Conservation (phyloP, 2,113 vertebrate genomes). For the Zootoca vivipara region DNA sequence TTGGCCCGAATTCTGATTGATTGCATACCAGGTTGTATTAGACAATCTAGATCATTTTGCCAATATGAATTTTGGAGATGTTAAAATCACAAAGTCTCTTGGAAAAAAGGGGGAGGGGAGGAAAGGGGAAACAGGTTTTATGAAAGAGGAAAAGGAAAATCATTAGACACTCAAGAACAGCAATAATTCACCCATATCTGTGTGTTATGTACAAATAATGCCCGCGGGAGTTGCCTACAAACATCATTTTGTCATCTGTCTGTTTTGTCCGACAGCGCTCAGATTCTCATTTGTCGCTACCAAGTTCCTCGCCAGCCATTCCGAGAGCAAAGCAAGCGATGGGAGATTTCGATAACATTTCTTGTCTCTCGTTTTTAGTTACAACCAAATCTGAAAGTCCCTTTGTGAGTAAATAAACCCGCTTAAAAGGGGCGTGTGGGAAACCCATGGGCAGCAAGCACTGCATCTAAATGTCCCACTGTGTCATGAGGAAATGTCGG, state of each 20-base stretch:
- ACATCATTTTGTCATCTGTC: constrained; percentile 70
- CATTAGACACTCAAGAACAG: constrained; percentile 75
- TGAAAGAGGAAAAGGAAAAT: constrained; percentile 70
- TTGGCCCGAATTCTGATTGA: constrained; percentile 74
- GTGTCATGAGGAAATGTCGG: too few relatives aligned
- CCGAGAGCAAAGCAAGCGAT: constrained; percentile 38
- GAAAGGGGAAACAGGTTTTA: constrained; percentile 50
- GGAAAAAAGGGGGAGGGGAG: constrained; percentile 9
- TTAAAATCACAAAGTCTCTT: constrained; percentile 69
- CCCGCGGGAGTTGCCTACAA: constrained; percentile 66
- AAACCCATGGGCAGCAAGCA: too few relatives aligned
- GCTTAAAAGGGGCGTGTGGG: constrained; percentile 23
- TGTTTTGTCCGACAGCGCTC: constrained; percentile 49
- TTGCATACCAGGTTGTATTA: constrained; percentile 69
- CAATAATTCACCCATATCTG: constrained; percentile 78
- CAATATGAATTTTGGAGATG: constrained; percentile 81
- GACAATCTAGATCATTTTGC: constrained; percentile 81
- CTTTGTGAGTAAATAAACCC: constrained; percentile 38
- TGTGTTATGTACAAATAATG: constrained; percentile 73
- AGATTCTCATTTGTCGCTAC: constrained; percentile 40
- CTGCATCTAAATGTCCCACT: too few relatives aligned
- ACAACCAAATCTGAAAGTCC: constrained; percentile 30
- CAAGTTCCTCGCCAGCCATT: constrained; percentile 55
- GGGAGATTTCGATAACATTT: constrained; percentile 58
- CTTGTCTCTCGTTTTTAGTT: constrained; percentile 43